These are phyloP conservation scores for Siniperca undulata DNA, from an alignment of 2,797 vertebrate genomes.

Conservation along the genomic window DNA sequence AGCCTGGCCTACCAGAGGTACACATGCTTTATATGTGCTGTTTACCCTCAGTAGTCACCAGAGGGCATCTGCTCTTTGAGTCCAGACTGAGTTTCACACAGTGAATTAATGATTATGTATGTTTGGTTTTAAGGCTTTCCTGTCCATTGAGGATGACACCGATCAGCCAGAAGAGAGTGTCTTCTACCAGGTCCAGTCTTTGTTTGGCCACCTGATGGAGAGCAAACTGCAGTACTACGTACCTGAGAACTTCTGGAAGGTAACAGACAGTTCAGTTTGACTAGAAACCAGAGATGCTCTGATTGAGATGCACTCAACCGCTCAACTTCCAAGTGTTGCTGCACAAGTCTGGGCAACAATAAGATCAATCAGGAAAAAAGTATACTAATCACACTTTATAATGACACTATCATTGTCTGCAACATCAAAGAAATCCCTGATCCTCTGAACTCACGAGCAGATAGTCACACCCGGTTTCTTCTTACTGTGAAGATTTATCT, in stretches of 20 bases:
- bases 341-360: not conserved
- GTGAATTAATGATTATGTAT: not conserved
- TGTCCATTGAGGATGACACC: conserved; percentile 96
- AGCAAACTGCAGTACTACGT: conserved; percentile 99
- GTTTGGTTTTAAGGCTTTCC: conserved; percentile 86
- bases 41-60: conserved; percentile 3
- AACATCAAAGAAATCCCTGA: not conserved
- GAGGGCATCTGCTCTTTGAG: conserved; percentile 18
- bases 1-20: conserved; percentile 98
- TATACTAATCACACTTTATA: not conserved
- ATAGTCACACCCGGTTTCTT: not conserved
- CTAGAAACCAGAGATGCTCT: not conserved
- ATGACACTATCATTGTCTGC: not conserved
- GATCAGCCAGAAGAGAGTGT: conserved; percentile 98
- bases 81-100: not conserved
- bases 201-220: conserved; percentile 99
- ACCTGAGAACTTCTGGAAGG: conserved; percentile 99
- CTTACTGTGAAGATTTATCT: not conserved
- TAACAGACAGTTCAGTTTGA: conserved; percentile 61
- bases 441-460: not conserved
- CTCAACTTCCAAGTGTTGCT: not conserved
- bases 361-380: not conserved
- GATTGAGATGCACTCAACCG: not conserved
- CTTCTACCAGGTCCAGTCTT: conserved; percentile 98
- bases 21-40: not conserved